Percentiles rank a stretch among this genome's conserved stretches.
phyloP scores from a whole-genome alignment of 1,140 invertebrate species.

The Pemphigus obesinymphae region DNA sequence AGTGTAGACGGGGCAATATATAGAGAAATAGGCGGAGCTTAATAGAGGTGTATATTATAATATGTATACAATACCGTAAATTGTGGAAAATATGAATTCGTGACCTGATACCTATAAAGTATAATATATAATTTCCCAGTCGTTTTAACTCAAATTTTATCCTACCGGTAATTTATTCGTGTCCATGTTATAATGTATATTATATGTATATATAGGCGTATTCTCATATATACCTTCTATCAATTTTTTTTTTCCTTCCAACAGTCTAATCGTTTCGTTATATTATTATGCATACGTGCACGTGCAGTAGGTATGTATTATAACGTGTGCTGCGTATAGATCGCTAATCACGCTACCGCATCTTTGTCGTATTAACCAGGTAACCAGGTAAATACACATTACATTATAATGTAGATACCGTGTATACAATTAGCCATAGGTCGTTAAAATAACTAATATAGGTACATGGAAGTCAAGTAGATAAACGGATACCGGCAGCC shows the following conservation, averaged over 20 bases:
- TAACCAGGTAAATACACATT: too few species aligned
- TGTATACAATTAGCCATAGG: neutral
- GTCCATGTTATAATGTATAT: too few species aligned
- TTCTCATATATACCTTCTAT: neutral
- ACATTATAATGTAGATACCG: neutral
- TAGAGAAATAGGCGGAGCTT: too few species aligned
- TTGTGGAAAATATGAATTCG: neutral
- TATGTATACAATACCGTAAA: too few species aligned
- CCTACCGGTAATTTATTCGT: neutral
- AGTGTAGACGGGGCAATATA: too few species aligned
- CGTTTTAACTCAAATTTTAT: neutral
- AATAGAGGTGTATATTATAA: too few species aligned
- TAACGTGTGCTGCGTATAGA: neutral
- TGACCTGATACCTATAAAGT: neutral
- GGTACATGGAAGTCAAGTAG: neutral
- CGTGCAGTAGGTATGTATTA: neutral
- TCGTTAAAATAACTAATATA: slow-evolving; percentile 4
- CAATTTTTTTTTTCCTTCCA: too few species aligned
- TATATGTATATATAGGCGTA: too few species aligned
- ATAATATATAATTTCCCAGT: neutral
- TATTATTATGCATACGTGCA: too few species aligned
- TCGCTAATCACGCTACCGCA: too few species aligned
- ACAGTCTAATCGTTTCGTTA: slow-evolving; percentile 15
- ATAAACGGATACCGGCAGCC: neutral
- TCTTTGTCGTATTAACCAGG: too few species aligned